Base-by-base conservation (phyloP, 2,888 invertebrate species). In the Hedychridium roseum region DNA sequence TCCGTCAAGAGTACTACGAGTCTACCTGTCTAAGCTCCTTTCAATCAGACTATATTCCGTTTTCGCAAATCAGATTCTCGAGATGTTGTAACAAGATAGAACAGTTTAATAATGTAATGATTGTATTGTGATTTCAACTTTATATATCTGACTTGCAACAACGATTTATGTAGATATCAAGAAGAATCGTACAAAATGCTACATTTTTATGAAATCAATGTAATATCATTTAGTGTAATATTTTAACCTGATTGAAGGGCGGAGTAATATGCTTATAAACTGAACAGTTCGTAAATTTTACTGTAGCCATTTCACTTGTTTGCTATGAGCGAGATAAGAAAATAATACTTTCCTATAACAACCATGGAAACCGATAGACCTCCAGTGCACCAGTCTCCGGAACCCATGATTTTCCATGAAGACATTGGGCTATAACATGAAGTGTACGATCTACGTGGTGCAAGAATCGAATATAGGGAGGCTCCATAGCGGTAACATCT, bases 401-500 rank as follows among this genome's bases (percentile, higher is more conserved):
- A 6, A n/a, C 11, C 4, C 11, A n/a, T 4, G 38, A 21, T 32
- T 35, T n/a, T 14, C 26, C 12, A 21, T 9, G 38, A 23, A 28
- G 42, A 39, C 45, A 35, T 32, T 14, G 14, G 17, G 26, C 26
- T 43, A 28, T 37, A 38, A 45, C 20, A 34, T 28, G 42, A 44
- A 38, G 45, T 36, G 36, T 31, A 32, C 38, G 52, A 42, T 31
- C 26, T 40, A 52, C 31, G 37, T 37, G 42, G 42, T 46, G 37
- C 37, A 23, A 48, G 42, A 52, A 61, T 61, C 50, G 52, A 60
- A 54, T 55, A 51, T 40, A 53, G 49, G 20, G 44, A 46, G 49
- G 16, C 7, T 41, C 49, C 43, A 39, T 34, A 45, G 15, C 32
- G 67, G 66, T 30, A 64, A 66, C 66, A 67, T 66, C 66, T 67